phyloP scores from a whole-genome alignment of 2,113 vertebrate genomes.

The Rhinichthys klamathensis region DNA sequence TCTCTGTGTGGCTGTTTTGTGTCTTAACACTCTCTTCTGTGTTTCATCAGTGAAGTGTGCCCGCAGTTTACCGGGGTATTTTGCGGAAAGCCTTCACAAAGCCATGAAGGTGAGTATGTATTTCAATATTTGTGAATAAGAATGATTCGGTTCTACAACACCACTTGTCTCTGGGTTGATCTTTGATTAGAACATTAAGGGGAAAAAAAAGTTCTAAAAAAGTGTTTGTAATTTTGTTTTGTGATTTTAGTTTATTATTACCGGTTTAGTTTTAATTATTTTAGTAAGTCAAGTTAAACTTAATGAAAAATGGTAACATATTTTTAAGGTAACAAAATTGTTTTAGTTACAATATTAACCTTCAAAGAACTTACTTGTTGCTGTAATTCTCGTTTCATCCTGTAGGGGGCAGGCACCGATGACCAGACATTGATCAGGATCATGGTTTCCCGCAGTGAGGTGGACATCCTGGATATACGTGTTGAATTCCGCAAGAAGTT shows the following conservation, averaged over 20 bases:
- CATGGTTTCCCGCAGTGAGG: constrained; percentile 89
- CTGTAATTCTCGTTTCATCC: constrained; percentile 24
- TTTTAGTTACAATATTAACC: neutral
- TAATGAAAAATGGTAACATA: neutral
- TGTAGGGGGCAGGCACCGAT: constrained; percentile 89
- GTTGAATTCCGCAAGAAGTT: constrained; percentile 83
- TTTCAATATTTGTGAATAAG: neutral
- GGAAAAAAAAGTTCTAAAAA: neutral
- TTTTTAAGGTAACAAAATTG: no score
- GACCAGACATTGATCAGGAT: constrained; percentile 89
- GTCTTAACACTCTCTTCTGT: constrained; percentile 10
- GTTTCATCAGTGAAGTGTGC: constrained; percentile 84
- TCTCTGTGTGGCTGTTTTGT: neutral
- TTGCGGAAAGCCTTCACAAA: constrained; percentile 88
- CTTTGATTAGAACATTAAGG: neutral
- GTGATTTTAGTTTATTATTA: neutral
- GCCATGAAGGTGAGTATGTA: constrained; percentile 85
- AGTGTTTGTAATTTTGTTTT: neutral
- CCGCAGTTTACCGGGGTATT: constrained; percentile 87
- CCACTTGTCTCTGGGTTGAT: no score
- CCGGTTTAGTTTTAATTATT: neutral
- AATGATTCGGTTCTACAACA: no score
- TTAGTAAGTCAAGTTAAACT: neutral
- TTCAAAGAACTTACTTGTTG: neutral
- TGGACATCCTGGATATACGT: constrained; percentile 89